Evolutionary conservation across 2,113 vertebrate genomes (phyloP).

Genomic region (Passer domesticus): DNA sequence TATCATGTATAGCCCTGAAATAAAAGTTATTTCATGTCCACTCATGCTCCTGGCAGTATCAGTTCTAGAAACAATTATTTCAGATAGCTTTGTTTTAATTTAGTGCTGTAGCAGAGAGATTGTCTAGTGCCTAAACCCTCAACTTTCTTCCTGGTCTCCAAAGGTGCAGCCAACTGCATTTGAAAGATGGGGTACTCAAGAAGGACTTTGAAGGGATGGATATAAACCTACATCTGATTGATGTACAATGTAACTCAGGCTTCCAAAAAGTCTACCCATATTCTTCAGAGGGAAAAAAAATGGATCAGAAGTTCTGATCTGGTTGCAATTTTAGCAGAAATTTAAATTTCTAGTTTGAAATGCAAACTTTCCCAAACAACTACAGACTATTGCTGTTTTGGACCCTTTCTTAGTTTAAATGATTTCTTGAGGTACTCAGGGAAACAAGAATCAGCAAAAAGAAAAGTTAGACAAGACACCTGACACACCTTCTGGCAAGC

Average conservation of each 20-base stretch:
- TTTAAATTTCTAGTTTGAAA: neutral
- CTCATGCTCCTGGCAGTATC: neutral
- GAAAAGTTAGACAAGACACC: neutral
- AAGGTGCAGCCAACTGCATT: neutral
- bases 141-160: neutral
- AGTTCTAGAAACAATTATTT: neutral
- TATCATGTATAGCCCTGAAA: neutral
- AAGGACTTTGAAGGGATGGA: neutral
- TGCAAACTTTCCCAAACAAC: neutral
- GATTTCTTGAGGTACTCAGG: neutral
- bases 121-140: neutral
- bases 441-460: neutral
- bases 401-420: neutral
- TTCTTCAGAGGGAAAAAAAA: neutral
- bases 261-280: neutral
- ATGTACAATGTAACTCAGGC: neutral
- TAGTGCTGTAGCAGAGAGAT: neutral
- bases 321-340: neutral
- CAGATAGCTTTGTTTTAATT: neutral
- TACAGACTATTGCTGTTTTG: neutral
- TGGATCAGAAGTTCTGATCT: neutral
- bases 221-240: neutral
- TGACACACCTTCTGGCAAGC: neutral
- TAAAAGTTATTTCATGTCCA: neutral
- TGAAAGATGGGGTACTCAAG: neutral